Conservation (phyloP, 2,113 vertebrate species). For the Alectura lathami region DNA sequence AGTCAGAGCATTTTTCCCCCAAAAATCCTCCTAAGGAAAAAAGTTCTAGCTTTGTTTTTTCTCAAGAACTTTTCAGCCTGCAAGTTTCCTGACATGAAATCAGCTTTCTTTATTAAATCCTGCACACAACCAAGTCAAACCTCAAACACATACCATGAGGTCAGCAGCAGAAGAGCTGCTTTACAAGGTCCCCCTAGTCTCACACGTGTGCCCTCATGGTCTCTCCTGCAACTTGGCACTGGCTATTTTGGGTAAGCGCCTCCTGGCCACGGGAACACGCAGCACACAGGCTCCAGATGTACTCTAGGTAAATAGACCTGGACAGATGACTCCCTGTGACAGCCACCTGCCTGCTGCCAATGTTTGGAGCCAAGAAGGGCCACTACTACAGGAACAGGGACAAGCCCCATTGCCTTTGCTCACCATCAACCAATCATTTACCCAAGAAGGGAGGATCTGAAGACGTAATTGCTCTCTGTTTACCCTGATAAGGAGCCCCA, state of each 20-base stretch:
- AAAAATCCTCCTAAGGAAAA: neutral
- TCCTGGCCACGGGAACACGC: neutral
- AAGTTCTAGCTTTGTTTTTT: neutral
- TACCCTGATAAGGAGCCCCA: neutral
- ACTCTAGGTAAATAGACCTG: neutral
- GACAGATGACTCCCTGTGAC: neutral
- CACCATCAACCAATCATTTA: neutral
- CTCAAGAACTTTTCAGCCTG: neutral
- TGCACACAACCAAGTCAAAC: accelerated
- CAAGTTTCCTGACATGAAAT: neutral
- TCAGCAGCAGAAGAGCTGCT: neutral
- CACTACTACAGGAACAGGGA: neutral
- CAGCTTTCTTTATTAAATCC: neutral
- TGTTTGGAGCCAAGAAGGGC: neutral
- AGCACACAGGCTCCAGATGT: neutral
- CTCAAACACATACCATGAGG: accelerated
- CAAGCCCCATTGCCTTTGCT: neutral
- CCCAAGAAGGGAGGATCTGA: neutral
- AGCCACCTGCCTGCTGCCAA: neutral
- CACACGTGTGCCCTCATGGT: accelerated
- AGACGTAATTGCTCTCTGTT: neutral
- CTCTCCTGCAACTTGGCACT: neutral
- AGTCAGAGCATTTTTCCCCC: neutral
- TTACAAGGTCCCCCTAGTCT: neutral
- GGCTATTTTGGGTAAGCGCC: neutral